Conservation (phyloP, 2,113 vertebrate genomes). For the Syngnathus typhle region DNA sequence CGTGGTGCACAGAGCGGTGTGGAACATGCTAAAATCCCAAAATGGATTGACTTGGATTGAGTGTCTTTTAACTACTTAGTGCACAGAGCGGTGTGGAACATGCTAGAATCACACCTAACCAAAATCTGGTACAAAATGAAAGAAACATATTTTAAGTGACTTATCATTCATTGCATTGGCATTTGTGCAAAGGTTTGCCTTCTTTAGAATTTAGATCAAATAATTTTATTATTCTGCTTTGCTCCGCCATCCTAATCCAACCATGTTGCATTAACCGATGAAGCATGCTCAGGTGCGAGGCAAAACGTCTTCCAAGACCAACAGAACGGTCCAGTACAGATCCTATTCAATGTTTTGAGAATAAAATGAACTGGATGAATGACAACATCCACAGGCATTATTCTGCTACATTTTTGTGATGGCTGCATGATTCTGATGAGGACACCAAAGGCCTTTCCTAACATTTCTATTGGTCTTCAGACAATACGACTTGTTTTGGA, state of each 20-base stretch:
- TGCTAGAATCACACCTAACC: not conserved
- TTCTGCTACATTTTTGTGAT: not conserved
- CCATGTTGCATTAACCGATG: too few species aligned
- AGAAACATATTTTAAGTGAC: too few species aligned
- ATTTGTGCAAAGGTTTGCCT: too few species aligned
- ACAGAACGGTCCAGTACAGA: too few species aligned
- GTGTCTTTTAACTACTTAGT: not conserved
- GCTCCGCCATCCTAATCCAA: too few species aligned
- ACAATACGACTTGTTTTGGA: constrained; percentile 2
- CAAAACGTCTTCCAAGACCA: too few species aligned
- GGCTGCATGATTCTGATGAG: not conserved
- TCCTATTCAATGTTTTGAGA: not conserved
- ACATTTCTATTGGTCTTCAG: constrained; percentile 7
- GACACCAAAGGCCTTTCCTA: not conserved
- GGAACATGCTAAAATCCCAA: not conserved
- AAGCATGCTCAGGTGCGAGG: too few species aligned
- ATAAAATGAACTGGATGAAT: too few species aligned
- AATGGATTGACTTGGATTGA: not conserved
- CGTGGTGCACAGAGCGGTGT: not conserved
- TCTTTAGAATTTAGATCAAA: too few species aligned
- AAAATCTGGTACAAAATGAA: not conserved
- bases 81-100: not conserved
- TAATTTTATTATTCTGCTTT: too few species aligned
- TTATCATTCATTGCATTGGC: too few species aligned
- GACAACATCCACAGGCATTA: too few species aligned